phyloP scores from a whole-genome alignment of 2,797 vertebrate genomes.

The Pelodytes ibericus region DNA sequence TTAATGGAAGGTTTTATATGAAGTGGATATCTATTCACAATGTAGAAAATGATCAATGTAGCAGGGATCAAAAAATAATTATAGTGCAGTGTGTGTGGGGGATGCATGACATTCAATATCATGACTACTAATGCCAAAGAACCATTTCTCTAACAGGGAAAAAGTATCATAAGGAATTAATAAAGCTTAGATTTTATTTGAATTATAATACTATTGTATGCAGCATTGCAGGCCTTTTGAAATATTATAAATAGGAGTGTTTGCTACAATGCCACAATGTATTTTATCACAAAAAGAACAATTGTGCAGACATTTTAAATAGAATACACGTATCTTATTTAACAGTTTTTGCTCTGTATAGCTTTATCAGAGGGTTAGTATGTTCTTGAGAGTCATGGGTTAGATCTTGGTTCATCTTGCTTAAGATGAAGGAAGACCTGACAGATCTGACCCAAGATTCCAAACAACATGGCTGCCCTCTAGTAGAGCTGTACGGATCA shows the following conservation, averaged over 20 bases:
- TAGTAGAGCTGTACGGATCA: too few relatives aligned
- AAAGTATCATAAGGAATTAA: not conserved
- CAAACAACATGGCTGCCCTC: too few relatives aligned
- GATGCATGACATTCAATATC: not conserved
- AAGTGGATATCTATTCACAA: conserved; percentile 4
- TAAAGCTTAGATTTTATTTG: not conserved
- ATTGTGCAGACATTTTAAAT: too few relatives aligned
- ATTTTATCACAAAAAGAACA: too few relatives aligned
- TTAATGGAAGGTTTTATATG: conserved; percentile 20
- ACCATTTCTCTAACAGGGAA: not conserved
- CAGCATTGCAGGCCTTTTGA: not conserved
- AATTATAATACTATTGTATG: not conserved
- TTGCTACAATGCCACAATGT: too few relatives aligned
- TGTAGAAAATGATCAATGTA: conserved; percentile 7
- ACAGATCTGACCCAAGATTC: too few relatives aligned
- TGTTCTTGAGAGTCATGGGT: too few relatives aligned
- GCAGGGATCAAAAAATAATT: conserved; percentile 16
- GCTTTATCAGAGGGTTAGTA: too few relatives aligned
- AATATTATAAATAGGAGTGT: not conserved
- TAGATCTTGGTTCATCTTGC: too few relatives aligned
- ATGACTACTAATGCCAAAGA: not conserved
- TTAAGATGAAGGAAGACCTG: too few relatives aligned
- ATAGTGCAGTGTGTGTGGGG: conserved; percentile 2
- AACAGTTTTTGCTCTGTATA: too few relatives aligned
- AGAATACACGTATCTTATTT: too few relatives aligned